A percentile compares a stretch with the other conserved stretches of the same genome.
Evolutionary conservation across 2,888 invertebrate species (phyloP).

Genomic region (Nomada hirtipes): DNA sequence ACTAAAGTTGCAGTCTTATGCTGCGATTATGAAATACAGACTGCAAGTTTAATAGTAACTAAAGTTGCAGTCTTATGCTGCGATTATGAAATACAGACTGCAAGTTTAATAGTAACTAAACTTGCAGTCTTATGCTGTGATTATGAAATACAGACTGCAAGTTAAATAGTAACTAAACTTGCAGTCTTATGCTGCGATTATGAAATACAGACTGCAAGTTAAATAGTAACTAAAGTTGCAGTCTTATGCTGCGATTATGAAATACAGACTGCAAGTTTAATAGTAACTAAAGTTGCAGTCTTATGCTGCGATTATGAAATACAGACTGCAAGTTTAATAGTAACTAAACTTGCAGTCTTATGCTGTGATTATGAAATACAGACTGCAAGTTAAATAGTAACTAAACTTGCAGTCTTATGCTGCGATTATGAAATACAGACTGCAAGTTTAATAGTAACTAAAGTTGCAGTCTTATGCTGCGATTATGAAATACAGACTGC

Average conservation of each 20-base stretch:
- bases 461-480: not conserved
- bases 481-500: not conserved
- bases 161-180: not conserved
- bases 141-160: not conserved
- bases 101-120: no score
- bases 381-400: not conserved
- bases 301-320: not conserved
- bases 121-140: not conserved
- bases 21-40: not conserved
- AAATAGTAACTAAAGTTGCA: not conserved
- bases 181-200: not conserved
- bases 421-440: not conserved
- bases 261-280: no score
- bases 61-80: not conserved
- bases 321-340: no score
- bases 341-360: not conserved
- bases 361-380: not conserved
- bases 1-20: not conserved
- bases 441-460: not conserved
- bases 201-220: not conserved
- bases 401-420: not conserved
- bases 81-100: no score
- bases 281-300: not conserved
- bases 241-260: no score
- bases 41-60: not conserved